These are phyloP conservation scores for Athrips mouffetella DNA, from an alignment of 2,888 invertebrate species.

Conservation along the genomic window DNA sequence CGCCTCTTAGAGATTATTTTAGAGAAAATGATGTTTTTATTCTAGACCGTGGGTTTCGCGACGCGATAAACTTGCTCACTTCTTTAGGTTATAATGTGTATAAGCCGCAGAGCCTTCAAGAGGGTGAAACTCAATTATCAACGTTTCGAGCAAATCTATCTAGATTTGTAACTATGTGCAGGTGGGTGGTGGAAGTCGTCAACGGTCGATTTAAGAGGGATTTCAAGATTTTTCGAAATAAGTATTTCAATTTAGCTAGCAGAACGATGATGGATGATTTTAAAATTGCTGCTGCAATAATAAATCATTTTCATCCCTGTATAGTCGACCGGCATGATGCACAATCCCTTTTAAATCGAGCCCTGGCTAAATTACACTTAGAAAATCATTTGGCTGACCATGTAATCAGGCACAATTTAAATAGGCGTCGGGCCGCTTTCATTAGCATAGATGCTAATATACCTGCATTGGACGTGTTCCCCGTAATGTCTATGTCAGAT, in stretches of 20 bases:
- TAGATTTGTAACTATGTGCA: too few relatives aligned
- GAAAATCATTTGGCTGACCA: too few relatives aligned
- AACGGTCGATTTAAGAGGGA: constrained; percentile 11
- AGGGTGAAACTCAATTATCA: constrained; percentile 16
- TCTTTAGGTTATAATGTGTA: too few relatives aligned
- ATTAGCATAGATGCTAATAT: not conserved
- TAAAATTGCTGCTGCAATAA: not conserved
- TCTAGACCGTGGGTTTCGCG: constrained; percentile 8
- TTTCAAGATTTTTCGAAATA: not conserved
- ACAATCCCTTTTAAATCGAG: too few relatives aligned
- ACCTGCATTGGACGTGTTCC: not conserved
- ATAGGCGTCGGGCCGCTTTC: not conserved
- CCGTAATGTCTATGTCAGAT: not conserved
- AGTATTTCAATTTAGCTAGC: not conserved
- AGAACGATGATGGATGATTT: not conserved
- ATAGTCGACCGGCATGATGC: too few relatives aligned
- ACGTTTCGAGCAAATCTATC: constrained; percentile 15
- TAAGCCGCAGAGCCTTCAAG: not conserved
- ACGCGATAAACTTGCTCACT: not conserved
- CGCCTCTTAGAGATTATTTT: too few relatives aligned
- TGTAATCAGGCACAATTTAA: constrained; percentile 5
- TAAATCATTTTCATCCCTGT: not conserved
- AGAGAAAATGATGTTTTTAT: constrained; percentile 7
- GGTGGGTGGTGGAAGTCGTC: constrained; percentile 14
- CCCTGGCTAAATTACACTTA: too few relatives aligned